A percentile compares a stretch with the other conserved stretches of the same genome.
phyloP scores from a whole-genome alignment of 2,797 vertebrate species.

The Linurgus olivaceus region DNA sequence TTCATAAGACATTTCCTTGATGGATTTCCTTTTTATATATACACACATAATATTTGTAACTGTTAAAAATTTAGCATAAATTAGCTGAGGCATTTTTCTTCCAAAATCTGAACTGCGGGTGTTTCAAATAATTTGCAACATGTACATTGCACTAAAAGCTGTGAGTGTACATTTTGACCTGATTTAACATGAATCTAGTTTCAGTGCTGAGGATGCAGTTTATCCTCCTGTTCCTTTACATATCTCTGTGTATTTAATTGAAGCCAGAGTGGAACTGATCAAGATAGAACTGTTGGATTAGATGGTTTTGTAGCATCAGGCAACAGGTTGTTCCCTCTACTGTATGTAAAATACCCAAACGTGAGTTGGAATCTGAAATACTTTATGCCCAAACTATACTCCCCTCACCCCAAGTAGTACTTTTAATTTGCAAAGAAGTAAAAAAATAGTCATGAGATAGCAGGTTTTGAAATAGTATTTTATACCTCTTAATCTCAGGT shows the following conservation, averaged over 20 bases:
- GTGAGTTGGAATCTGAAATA: not conserved
- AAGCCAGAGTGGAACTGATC: not conserved
- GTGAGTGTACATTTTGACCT: not conserved
- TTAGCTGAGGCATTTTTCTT: not conserved
- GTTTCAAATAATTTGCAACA: not conserved
- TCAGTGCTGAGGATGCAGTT: not conserved
- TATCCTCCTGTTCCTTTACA: not conserved
- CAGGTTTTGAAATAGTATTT: slow-evolving; percentile 75
- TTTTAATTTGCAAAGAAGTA: slow-evolving; percentile 42
- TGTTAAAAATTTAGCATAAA: not conserved
- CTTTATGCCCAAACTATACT: not conserved
- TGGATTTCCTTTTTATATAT: not conserved
- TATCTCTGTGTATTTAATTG: not conserved
- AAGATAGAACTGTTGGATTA: not conserved
- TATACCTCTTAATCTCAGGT: slow-evolving; percentile 76
- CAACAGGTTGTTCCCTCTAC: not conserved
- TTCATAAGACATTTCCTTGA: not conserved
- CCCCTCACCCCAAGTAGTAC: not conserved
- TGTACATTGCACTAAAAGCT: not conserved
- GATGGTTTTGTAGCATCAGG: not conserved
- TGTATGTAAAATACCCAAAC: not conserved
- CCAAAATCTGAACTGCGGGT: not conserved
- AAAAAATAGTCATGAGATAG: slow-evolving; percentile 62
- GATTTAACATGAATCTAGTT: not conserved
- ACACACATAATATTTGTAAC: not conserved